Evolutionary conservation across 2,113 vertebrate species (phyloP).

Genomic region (Dicentrarchus labrax): DNA sequence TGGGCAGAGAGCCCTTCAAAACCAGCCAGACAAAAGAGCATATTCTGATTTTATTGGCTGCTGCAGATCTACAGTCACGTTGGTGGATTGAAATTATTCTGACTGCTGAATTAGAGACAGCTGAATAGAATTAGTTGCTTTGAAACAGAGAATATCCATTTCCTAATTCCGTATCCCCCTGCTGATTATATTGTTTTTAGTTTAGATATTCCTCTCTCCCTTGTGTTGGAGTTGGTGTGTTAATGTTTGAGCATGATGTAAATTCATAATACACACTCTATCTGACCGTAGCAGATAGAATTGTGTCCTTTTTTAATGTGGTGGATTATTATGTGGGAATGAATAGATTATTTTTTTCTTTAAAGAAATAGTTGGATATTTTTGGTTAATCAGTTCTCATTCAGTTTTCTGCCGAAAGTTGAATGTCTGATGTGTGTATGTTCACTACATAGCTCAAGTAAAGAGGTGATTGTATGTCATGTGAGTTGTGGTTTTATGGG

Average conservation of each 20-base stretch:
- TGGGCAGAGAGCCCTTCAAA: slow-evolving; percentile 73
- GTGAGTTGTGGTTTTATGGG: neutral
- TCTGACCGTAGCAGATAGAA: slow-evolving; percentile 11
- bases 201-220: slow-evolving; percentile 1
- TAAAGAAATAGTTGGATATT: neutral
- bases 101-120: slow-evolving; percentile 37
- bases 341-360: neutral
- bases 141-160: slow-evolving; percentile 23
- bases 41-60: slow-evolving; percentile 66
- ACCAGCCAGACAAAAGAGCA: slow-evolving; percentile 68
- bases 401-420: neutral
- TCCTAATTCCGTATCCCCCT: neutral
- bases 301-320: slow-evolving; percentile 12
- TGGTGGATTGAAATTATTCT: slow-evolving; percentile 58
- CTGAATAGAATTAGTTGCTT: slow-evolving; percentile 34
- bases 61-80: slow-evolving; percentile 57
- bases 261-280: neutral
- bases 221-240: neutral
- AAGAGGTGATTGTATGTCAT: neutral
- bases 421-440: neutral
- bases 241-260: neutral
- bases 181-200: slow-evolving; percentile 20
- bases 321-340: neutral
- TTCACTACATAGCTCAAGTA: neutral
- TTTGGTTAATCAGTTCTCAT: neutral